Conservation (phyloP, 2,113 vertebrate species). For the Rhynchomys soricoides region DNA sequence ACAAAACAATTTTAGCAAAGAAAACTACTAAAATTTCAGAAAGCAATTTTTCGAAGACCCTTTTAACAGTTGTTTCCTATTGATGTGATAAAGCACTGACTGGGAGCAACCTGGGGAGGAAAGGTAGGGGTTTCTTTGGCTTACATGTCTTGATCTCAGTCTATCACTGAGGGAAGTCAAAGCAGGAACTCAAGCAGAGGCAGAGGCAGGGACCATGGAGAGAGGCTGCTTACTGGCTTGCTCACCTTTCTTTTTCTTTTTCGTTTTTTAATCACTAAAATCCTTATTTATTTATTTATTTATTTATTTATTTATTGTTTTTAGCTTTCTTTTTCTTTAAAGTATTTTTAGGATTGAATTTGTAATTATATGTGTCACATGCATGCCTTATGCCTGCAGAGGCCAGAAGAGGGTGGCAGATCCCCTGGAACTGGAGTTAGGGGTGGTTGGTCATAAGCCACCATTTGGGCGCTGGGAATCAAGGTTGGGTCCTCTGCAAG, state of each 20-base stretch:
- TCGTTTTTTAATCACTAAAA: no score
- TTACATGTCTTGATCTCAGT: background rate
- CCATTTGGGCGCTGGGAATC: background rate
- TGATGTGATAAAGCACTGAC: background rate
- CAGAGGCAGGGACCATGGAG: background rate
- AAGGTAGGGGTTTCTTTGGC: background rate
- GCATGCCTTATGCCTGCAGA: background rate
- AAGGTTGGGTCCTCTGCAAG: background rate
- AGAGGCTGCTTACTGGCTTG: background rate
- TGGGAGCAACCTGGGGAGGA: background rate
- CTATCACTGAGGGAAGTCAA: background rate
- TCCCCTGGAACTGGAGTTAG: background rate
- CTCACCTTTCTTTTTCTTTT: background rate
- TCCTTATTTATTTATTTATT: no score
- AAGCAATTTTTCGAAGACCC: background rate
- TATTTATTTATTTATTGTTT: no score
- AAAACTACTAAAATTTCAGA: slow-evolving; percentile 38
- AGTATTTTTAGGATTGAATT: background rate
- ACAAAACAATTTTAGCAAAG: background rate
- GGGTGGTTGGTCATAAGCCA: background rate
- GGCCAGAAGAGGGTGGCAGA: background rate
- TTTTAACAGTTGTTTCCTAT: background rate
- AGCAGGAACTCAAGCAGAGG: background rate
- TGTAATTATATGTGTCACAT: background rate
- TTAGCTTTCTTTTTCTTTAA: background rate